Evolutionary conservation across 1,140 invertebrate species (phyloP), one percentile per base, ranked within the genome.

Genomic region (Aporrectodea caliginosa): DNA sequence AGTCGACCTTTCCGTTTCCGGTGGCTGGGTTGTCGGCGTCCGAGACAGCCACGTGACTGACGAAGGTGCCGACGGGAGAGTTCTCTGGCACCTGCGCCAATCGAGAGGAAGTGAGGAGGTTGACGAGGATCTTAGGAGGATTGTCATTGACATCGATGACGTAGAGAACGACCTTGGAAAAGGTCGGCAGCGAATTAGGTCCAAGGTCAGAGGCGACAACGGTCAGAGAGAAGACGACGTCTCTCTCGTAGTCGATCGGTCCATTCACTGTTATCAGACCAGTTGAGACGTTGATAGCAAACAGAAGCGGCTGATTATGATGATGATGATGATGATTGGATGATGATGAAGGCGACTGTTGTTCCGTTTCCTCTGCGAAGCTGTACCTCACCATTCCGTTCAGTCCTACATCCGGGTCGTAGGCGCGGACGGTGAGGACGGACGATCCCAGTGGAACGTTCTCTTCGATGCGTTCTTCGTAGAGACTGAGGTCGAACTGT

Each of bases 221-320:
- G 1, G 81, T 79, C 22, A 85, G 77, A 32, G 75, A 83, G 71
- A 83, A 86, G n/a, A 81, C 79, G 12, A 82, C 58, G 34, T 91
- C 90, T 0, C 88, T 84, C 88, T 97, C 95, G 81, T 94, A 91
- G 86, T 97, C 94, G 35, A 97, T 87, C 16, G 90, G 89, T 79
- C 91, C 90, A 16, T 82, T 83, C 1, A 84, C 80, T 58, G 72
- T 83, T 31, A 87, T 84, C 73, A 83, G 77, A 16, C 86, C 86
- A 35, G 84, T 82, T n/a, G 74, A 73, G 69, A 76, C 68, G 43
- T 78, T 22, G 29, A 81, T 78, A 12, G 35, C 72, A 32, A 81
- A 81, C 29, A 81, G 22, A 22, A 58, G 31, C 32, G n/a, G 31
- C 1, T 74, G 29, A n/a, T n/a, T n/a, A n/a, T n/a, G n/a, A n/a